A percentile compares a stretch with the other conserved stretches of the same genome.
These are phyloP conservation scores for Steinernema feltiae DNA, from an alignment of 1,140 invertebrate genomes.

Conservation along the genomic window DNA sequence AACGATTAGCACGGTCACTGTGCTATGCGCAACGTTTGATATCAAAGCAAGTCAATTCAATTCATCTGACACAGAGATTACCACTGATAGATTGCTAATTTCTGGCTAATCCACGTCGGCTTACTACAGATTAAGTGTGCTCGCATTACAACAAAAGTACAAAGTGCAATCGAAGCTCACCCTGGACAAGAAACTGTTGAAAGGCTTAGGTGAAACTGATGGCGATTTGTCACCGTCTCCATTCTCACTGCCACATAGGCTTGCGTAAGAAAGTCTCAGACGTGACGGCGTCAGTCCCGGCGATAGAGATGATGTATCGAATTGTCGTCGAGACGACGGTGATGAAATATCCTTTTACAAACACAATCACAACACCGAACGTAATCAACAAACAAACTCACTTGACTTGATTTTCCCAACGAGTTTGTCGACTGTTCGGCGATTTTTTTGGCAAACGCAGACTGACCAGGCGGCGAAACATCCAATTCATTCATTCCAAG, in stretches of 20 bases:
- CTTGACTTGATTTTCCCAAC: not conserved
- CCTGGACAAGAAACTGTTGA: not conserved
- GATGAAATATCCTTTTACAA: not conserved
- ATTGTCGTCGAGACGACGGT: not conserved
- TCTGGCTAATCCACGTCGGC: too few relatives aligned
- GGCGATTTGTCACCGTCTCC: not conserved
- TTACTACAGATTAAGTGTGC: too few relatives aligned
- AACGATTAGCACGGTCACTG: not conserved
- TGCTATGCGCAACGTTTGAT: not conserved
- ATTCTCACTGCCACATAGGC: not conserved
- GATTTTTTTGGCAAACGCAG: not conserved
- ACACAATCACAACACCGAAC: slow-evolving; percentile 10
- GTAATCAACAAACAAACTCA: not conserved
- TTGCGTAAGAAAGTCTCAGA: not conserved
- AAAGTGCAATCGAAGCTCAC: not conserved
- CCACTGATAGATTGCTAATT: too few relatives aligned
- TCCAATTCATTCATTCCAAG: not conserved
- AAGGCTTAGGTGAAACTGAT: not conserved
- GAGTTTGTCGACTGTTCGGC: not conserved
- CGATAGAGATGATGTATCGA: not conserved
- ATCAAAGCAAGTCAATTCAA: too few relatives aligned
- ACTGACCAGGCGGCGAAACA: not conserved
- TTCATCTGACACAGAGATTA: too few relatives aligned
- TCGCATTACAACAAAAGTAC: too few relatives aligned
- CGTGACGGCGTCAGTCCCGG: slow-evolving; percentile 2